Evolutionary conservation across 2,888 invertebrate genomes (phyloP).

Genomic region (Drosophila leonis): DNA sequence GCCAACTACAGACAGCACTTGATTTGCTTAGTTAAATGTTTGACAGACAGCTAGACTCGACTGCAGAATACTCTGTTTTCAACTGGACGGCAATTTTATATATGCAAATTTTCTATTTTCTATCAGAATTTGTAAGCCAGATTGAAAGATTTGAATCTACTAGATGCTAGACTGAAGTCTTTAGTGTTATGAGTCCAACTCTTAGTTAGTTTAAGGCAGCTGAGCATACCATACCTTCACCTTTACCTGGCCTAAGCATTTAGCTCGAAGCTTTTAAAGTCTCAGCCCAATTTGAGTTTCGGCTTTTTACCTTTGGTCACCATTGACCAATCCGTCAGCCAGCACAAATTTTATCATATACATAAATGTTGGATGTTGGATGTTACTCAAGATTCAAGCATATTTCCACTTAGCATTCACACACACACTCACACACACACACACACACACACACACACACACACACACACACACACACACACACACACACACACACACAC

Average conservation of each 20-base stretch:
- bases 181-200: too few relatives aligned
- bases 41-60: too few relatives aligned
- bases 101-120: too few relatives aligned
- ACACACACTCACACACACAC: not conserved
- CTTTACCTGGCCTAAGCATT: not conserved
- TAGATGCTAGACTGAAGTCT: too few relatives aligned
- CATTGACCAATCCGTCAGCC: conserved; percentile 6
- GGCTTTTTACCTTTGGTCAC: not conserved
- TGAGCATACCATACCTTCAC: not conserved
- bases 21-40: not conserved
- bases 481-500: not conserved
- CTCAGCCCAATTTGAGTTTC: not conserved
- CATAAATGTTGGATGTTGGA: not conserved
- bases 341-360: not conserved
- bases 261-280: not conserved
- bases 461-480: not conserved
- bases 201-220: not conserved
- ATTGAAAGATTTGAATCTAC: not conserved
- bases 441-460: not conserved
- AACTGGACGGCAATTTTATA: too few relatives aligned
- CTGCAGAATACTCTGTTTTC: too few relatives aligned
- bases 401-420: not conserved
- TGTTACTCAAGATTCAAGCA: conserved; percentile 5
- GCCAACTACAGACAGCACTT: not conserved
- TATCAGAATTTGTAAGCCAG: too few relatives aligned